Conservation (phyloP, 2,888 invertebrate genomes). For the Rhingia campestris region DNA sequence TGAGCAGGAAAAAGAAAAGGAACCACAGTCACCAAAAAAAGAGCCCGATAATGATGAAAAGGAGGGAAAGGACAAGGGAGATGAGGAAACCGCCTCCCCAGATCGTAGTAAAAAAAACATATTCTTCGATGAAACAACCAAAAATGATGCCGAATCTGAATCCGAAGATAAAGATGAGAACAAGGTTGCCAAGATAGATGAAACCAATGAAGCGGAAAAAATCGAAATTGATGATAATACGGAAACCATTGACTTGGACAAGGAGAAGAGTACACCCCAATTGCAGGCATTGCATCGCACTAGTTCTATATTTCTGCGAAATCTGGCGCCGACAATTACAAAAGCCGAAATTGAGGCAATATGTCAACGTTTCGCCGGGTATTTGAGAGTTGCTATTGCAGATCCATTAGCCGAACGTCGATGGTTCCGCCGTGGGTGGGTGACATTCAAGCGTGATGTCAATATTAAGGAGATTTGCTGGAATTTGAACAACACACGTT, state of each 20-base stretch:
- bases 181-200: conserved; percentile 72
- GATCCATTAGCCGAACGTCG: conserved; percentile 98
- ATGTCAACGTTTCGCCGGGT: conserved; percentile 96
- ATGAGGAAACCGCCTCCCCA: not conserved
- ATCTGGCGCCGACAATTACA: conserved; percentile 97
- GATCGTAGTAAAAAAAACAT: conserved; percentile 23
- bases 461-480: conserved; percentile 99
- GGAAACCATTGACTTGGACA: conserved; percentile 83
- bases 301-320: conserved; percentile 97
- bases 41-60: conserved; percentile 24
- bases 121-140: conserved; percentile 59
- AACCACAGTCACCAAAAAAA: conserved; percentile 12
- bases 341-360: conserved; percentile 98
- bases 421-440: conserved; percentile 99
- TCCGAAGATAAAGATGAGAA: conserved; percentile 52
- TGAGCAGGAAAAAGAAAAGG: conserved; percentile 5
- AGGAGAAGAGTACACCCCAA: conserved; percentile 83
- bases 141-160: conserved; percentile 53
- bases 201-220: conserved; percentile 77
- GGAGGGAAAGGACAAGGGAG: conserved; percentile 31
- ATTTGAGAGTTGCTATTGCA: conserved; percentile 96
- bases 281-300: conserved; percentile 95
- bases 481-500: conserved; percentile 96
- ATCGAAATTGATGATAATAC: conserved; percentile 80
- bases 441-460: conserved; percentile 97